Evolutionary conservation across 2,113 vertebrate genomes (phyloP).

Genomic region (Bucco capensis): DNA sequence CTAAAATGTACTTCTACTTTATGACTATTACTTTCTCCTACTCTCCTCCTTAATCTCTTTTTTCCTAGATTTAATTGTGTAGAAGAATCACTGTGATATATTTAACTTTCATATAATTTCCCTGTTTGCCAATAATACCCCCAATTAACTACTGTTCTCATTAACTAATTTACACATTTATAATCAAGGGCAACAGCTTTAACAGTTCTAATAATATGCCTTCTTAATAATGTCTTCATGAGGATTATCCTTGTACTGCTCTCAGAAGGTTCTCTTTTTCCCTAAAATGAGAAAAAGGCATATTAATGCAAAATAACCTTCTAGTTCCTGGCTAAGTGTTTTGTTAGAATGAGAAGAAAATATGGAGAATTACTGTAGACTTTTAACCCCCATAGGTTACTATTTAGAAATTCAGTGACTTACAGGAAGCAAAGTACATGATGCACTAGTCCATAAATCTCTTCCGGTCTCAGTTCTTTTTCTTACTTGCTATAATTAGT

Average conservation of each 20-base stretch:
- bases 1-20: background rate
- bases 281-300: conserved; percentile 7
- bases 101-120: conserved; percentile 60
- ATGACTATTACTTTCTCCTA: conserved; percentile 7
- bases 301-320: conserved; percentile 14
- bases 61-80: conserved; percentile 31
- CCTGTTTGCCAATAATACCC: conserved; percentile 52
- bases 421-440: background rate
- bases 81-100: conserved; percentile 27
- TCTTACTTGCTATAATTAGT: background rate
- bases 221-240: conserved; percentile 47
- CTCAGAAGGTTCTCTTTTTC: conserved; percentile 17
- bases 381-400: background rate
- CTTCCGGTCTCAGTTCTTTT: background rate
- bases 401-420: background rate
- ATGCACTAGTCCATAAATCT: background rate
- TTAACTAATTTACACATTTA: conserved; percentile 61
- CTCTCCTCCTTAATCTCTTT: conserved; percentile 16
- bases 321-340: background rate
- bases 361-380: background rate
- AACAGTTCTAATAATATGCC: conserved; percentile 41
- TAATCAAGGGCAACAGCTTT: conserved; percentile 49
- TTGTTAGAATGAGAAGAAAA: background rate
- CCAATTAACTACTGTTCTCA: conserved; percentile 54
- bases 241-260: conserved; percentile 34